Percentiles rank a stretch among this genome's conserved stretches.
These are phyloP conservation scores for Otus scops DNA, from an alignment of 2,797 vertebrate genomes.

Conservation along the genomic window DNA sequence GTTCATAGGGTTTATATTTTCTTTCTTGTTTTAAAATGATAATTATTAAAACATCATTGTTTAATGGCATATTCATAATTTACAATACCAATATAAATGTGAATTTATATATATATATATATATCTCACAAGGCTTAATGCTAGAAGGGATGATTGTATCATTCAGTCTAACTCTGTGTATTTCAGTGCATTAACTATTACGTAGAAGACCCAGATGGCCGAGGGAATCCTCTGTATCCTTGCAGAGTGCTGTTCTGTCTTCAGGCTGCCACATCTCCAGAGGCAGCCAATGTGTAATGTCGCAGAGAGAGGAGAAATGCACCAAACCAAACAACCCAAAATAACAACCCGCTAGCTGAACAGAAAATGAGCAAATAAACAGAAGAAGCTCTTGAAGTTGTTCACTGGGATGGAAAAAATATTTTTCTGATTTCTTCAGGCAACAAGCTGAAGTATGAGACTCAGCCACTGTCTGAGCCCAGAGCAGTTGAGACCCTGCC, in stretches of 20 bases:
- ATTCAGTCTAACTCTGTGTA: neutral
- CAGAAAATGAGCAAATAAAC: conserved; percentile 4
- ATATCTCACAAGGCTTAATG: neutral
- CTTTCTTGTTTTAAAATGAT: conserved; percentile 30
- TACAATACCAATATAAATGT: neutral
- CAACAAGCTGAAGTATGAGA: neutral
- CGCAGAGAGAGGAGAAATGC: neutral
- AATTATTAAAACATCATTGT: neutral
- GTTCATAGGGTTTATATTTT: neutral
- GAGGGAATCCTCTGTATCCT: neutral
- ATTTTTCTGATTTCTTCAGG: neutral
- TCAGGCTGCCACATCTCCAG: neutral
- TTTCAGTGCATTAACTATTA: neutral
- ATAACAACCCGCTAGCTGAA: neutral
- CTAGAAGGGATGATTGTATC: neutral
- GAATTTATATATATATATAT: neutral
- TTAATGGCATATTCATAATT: neutral
- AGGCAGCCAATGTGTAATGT: neutral
- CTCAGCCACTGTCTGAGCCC: neutral
- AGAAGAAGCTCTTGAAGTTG: neutral
- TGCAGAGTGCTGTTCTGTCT: neutral
- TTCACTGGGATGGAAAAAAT: neutral
- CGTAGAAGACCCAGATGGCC: neutral
- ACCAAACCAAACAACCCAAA: neutral
- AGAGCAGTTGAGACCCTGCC: neutral